Percentiles rank a stretch among this genome's conserved stretches.
Evolutionary conservation across 2,888 invertebrate species (phyloP).

Genomic region (Mythimna impura): DNA sequence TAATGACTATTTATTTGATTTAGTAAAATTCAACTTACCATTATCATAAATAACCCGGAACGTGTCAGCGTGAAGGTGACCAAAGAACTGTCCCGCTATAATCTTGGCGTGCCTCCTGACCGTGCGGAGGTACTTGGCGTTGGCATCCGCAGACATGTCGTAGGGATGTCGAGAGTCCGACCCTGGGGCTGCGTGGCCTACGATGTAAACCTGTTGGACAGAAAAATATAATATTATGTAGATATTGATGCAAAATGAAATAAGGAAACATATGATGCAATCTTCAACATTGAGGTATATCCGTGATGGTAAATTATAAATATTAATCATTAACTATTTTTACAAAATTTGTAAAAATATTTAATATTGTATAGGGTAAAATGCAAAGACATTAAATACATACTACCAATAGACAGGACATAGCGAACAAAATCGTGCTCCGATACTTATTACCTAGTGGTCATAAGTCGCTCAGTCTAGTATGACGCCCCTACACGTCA

Average conservation of each 20-base stretch:
- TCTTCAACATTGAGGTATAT: background rate
- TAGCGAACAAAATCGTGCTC: too few species aligned
- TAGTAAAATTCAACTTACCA: conserved; percentile 88
- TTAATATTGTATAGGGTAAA: too few species aligned
- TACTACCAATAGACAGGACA: too few species aligned
- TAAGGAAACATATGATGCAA: background rate
- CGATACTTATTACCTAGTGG: too few species aligned
- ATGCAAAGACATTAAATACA: too few species aligned
- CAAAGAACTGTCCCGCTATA: conserved; percentile 97
- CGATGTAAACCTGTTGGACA: conserved; percentile 94
- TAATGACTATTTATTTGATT: too few species aligned
- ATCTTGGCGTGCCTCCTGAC: conserved; percentile 94
- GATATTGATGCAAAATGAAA: background rate
- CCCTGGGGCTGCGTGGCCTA: conserved; percentile 97
- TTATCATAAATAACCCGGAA: conserved; percentile 95
- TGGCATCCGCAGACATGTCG: conserved; percentile 93
- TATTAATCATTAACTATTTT: too few species aligned
- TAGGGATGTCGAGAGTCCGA: conserved; percentile 95
- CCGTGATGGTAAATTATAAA: background rate
- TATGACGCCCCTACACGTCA: too few species aligned
- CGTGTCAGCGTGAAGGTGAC: conserved; percentile 97
- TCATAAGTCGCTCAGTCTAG: too few species aligned
- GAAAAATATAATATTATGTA: conserved; percentile 1
- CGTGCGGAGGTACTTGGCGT: conserved; percentile 93
- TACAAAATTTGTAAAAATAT: too few species aligned